Percentiles rank a stretch among this genome's conserved stretches.
These are phyloP conservation scores for Catajapyx aquilonaris DNA, from an alignment of 1,140 invertebrate genomes.

Conservation along the genomic window DNA sequence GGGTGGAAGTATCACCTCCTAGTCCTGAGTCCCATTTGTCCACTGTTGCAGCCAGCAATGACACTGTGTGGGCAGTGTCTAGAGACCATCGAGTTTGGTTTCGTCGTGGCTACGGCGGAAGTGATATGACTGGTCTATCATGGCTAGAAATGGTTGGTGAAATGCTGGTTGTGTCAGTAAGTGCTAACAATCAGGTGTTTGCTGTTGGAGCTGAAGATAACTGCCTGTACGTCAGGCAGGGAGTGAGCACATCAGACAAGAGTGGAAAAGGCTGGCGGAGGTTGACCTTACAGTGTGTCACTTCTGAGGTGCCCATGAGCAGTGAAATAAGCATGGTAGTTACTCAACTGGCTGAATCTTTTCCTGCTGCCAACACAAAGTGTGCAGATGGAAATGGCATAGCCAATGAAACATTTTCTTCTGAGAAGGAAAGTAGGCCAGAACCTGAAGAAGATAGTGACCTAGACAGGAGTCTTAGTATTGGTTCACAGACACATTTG, in stretches of 20 bases:
- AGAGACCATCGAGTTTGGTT: conserved; percentile 76
- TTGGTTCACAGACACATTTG: too few relatives aligned
- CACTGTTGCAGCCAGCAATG: conserved; percentile 61
- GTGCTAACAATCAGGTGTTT: conserved; percentile 64
- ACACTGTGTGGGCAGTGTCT: conserved; percentile 68
- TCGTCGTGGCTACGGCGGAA: conserved; percentile 51
- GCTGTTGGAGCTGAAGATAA: conserved; percentile 47
- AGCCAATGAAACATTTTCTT: too few relatives aligned
- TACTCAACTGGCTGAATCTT: too few relatives aligned
- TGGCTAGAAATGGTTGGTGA: conserved; percentile 45
- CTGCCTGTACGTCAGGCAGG: conserved; percentile 53
- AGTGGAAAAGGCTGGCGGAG: conserved; percentile 71
- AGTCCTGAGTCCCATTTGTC: conserved; percentile 38
- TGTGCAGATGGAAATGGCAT: too few relatives aligned
- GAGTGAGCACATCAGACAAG: conserved; percentile 48
- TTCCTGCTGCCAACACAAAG: too few relatives aligned
- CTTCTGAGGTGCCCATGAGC: not conserved
- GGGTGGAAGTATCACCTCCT: conserved; percentile 59
- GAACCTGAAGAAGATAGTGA: too few relatives aligned
- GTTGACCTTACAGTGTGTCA: not conserved
- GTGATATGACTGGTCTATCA: conserved; percentile 58
- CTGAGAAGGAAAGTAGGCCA: too few relatives aligned
- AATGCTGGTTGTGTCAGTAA: conserved; percentile 60
- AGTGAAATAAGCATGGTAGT: not conserved
- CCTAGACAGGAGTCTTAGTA: too few relatives aligned